Conservation (phyloP, 1,140 invertebrate genomes). For the Pogonognathellus flavescens region DNA sequence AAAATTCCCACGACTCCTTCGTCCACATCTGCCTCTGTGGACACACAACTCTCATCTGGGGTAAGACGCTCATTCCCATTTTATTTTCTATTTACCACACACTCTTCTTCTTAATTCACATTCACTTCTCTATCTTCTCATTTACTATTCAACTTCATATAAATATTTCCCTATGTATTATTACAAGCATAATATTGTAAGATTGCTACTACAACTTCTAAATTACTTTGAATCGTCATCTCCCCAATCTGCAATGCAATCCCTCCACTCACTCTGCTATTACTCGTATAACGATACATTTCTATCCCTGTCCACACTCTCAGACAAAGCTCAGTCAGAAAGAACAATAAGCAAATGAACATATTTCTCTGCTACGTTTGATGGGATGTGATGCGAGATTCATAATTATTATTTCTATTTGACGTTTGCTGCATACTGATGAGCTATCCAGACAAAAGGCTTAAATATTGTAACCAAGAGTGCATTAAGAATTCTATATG, state of each 20-base stretch:
- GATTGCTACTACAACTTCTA: too few species aligned
- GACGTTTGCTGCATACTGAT: constrained; percentile 27
- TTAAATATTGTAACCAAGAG: too few species aligned
- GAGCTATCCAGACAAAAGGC: neutral
- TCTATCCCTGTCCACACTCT: constrained; percentile 19
- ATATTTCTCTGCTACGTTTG: neutral
- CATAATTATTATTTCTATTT: constrained; percentile 5
- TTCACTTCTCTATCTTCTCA: neutral
- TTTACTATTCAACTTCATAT: too few species aligned
- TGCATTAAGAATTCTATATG: too few species aligned
- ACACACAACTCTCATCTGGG: constrained; percentile 12
- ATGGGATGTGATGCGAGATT: neutral
- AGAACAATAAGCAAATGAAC: constrained; percentile 23
- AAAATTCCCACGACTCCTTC: constrained; percentile 13
- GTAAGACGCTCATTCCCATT: neutral
- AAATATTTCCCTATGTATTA: too few species aligned
- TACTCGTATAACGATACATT: too few species aligned
- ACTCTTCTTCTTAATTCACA: neutral
- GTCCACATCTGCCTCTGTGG: neutral
- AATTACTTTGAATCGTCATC: too few species aligned
- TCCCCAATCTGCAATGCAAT: too few species aligned
- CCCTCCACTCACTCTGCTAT: too few species aligned
- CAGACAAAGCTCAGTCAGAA: neutral
- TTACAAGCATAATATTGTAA: too few species aligned
- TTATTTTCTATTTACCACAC: neutral